Base-by-base conservation (phyloP, 1,140 invertebrate species). In the Cydia fagiglandana region DNA sequence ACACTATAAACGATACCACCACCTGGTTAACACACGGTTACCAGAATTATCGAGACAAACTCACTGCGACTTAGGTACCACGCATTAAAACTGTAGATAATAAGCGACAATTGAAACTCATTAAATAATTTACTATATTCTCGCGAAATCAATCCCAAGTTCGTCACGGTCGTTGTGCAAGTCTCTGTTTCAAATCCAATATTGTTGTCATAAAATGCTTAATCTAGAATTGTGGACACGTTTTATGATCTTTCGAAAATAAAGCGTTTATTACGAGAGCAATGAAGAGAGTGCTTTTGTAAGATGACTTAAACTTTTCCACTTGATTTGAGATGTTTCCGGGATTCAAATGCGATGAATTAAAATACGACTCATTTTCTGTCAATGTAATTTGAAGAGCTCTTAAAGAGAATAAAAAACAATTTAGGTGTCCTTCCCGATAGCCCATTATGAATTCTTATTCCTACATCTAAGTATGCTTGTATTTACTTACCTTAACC, bases 301-400 rank as follows among this genome's bases (percentile, higher is more conserved):
- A 70, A 70, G 15, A 70, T 70, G 30, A 24, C 56, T 24, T 61
- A 20, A 70, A 17, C 24, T 70, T 17, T 70, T 45, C 34, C 66
- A 70, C 34, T 70, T 70, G 66, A 70, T 7, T 70, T 70, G 38
- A 70, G 38, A 70, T 41, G 66, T 70, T 70, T 70, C 66, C n/a
- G 66, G 34, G 41, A 70, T 70, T 41, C 0, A 9, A 70, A 38
- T 10, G 34, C 66, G 30, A 70, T 41, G 34, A 70, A 70, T 70
- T 70, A 41, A 70, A 70, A 68, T n/a, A 68, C 4, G 13, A 70
- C 13, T 41, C n/a, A 2, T 2, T 15, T 68, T 68, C 64, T 15
- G 34, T 17, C 1, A 68, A 38, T 38, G 30, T 41, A 45, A 41
- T 70, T 41, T 20, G 5, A 70, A 41, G n/a, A 70, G 34, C n/a